These are phyloP conservation scores for Ylistrum balloti DNA, from an alignment of 1,140 invertebrate genomes.

Conservation along the genomic window DNA sequence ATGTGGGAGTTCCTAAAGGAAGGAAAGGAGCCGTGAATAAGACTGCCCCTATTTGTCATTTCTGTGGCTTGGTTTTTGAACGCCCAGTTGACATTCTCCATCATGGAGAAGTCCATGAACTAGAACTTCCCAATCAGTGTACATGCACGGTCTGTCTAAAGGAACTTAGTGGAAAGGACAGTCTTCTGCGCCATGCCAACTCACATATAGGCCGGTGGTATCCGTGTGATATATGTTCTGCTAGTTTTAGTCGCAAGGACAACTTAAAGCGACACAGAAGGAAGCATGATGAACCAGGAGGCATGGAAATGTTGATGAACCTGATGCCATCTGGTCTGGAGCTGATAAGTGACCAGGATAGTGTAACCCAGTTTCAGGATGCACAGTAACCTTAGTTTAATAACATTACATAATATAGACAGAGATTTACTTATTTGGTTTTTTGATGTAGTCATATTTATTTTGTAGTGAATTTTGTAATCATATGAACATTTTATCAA, in stretches of 20 bases:
- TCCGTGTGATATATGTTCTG: not conserved
- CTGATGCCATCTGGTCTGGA: constrained; percentile 14
- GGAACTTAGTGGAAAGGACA: constrained; percentile 1
- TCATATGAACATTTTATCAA: not conserved
- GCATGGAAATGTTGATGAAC: not conserved
- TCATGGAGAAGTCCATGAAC: not conserved
- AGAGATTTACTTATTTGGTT: too few species aligned
- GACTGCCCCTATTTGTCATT: not conserved
- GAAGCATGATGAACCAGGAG: constrained; percentile 8
- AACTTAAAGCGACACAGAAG: not conserved
- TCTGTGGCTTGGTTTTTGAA: not conserved
- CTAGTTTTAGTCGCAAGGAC: constrained; percentile 14
- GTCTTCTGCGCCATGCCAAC: not conserved
- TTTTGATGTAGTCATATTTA: too few species aligned
- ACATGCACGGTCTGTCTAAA: not conserved
- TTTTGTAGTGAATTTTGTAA: not conserved
- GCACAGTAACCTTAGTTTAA: not conserved
- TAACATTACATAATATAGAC: too few species aligned
- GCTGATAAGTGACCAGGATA: not conserved
- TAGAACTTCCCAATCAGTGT: constrained; percentile 4
- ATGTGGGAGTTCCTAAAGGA: not conserved
- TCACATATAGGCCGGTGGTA: constrained; percentile 11
- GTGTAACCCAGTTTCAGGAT: not conserved
- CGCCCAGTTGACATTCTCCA: not conserved
- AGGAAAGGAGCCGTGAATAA: not conserved